These are phyloP conservation scores for Gulo gulo DNA, from an alignment of 2,113 vertebrate species.

Conservation along the genomic window DNA sequence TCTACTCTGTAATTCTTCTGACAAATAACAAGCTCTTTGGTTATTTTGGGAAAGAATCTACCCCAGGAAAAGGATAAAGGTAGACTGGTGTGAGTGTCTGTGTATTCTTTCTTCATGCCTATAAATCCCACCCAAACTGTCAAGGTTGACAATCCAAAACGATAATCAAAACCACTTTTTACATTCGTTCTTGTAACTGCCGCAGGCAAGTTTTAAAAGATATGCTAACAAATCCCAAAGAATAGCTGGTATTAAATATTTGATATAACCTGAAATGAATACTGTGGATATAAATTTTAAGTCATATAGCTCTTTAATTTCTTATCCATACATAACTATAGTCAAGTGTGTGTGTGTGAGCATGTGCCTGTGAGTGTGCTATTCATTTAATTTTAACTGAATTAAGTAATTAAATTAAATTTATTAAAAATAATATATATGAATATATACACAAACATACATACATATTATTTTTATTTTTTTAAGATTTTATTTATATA, in stretches of 20 bases:
- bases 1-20: conserved; percentile 80
- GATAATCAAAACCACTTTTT: conserved; percentile 90
- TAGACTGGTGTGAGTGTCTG: conserved; percentile 65
- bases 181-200: conserved; percentile 87
- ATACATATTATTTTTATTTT: neutral
- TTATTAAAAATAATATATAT: neutral
- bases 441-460: neutral
- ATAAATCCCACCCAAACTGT: conserved; percentile 85
- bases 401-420: neutral
- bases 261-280: conserved; percentile 85
- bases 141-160: conserved; percentile 89
- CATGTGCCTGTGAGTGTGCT: neutral
- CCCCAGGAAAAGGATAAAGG: conserved; percentile 80
- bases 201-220: conserved; percentile 87
- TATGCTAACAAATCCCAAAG: conserved; percentile 89
- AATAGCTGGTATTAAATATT: conserved; percentile 88
- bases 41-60: conserved; percentile 78
- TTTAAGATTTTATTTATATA: too few relatives aligned
- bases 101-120: conserved; percentile 81
- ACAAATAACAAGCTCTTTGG: conserved; percentile 80
- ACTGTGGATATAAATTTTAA: conserved; percentile 80
- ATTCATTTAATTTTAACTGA: neutral
- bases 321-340: conserved; percentile 74
- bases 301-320: conserved; percentile 77
- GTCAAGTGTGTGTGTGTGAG: neutral